Evolutionary conservation across 2,797 vertebrate species (phyloP).

Genomic region (Falco columbarius): DNA sequence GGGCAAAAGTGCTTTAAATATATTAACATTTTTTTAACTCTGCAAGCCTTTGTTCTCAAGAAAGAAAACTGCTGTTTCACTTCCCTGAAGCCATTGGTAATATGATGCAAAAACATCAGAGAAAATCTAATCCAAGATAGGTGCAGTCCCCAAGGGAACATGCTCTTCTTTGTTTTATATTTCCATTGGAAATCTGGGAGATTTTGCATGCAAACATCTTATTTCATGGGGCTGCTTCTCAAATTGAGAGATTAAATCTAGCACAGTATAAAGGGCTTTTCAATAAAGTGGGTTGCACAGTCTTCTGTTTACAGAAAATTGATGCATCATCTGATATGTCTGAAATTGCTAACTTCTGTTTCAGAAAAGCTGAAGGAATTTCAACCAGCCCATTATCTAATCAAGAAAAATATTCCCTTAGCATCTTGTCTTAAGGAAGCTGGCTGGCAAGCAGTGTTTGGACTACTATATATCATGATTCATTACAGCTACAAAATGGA

Average conservation of each 20-base stretch:
- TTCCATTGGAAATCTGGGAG: slow-evolving; percentile 82
- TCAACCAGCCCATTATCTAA: slow-evolving; percentile 79
- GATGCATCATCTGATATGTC: slow-evolving; percentile 81
- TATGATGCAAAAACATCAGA: slow-evolving; percentile 84
- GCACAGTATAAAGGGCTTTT: slow-evolving; percentile 78
- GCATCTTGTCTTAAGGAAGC: slow-evolving; percentile 76
- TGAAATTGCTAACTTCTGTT: slow-evolving; percentile 80
- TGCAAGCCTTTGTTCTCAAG: slow-evolving; percentile 80
- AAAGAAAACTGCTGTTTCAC: slow-evolving; percentile 78
- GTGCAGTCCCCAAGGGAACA: slow-evolving; percentile 79
- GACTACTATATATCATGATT: slow-evolving; percentile 66
- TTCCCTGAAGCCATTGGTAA: slow-evolving; percentile 84
- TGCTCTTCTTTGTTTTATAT: slow-evolving; percentile 81
- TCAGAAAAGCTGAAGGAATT: slow-evolving; percentile 77
- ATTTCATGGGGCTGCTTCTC: slow-evolving; percentile 84
- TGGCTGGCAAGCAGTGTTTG: slow-evolving; percentile 70
- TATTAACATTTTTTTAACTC: slow-evolving; percentile 69
- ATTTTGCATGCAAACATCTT: slow-evolving; percentile 85
- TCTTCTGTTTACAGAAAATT: slow-evolving; percentile 82
- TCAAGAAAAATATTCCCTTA: slow-evolving; percentile 75
- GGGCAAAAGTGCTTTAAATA: slow-evolving; percentile 74
- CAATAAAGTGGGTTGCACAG: slow-evolving; percentile 80
- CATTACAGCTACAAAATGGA: slow-evolving; percentile 66
- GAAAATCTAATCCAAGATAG: slow-evolving; percentile 81
- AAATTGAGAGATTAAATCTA: slow-evolving; percentile 87